Evolutionary conservation across 2,113 vertebrate genomes (phyloP).

Genomic region (Motacilla tschutschensis): DNA sequence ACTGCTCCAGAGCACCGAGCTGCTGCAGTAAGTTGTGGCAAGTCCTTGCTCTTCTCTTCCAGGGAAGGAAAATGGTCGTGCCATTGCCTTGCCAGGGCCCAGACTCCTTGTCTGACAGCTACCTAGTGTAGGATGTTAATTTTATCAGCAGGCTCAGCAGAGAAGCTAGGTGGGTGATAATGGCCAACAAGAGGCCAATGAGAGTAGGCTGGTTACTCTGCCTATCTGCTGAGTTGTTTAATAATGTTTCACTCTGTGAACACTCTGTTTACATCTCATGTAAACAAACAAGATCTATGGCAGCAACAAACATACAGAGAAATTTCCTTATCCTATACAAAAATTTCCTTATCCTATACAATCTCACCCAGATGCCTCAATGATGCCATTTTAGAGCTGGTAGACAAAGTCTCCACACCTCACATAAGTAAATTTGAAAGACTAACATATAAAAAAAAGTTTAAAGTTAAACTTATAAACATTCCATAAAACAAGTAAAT

Average conservation of each 20-base stretch:
- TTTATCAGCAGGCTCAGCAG: background rate
- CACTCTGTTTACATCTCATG: background rate
- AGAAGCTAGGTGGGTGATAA: background rate
- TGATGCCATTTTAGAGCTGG: background rate
- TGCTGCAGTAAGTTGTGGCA: background rate
- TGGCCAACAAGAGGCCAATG: background rate
- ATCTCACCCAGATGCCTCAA: background rate
- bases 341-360: background rate
- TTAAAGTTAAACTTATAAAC: background rate
- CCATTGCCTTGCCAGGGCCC: background rate
- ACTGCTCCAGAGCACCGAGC: fast-evolving
- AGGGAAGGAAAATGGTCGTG: background rate
- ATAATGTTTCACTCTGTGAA: background rate
- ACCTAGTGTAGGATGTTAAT: background rate
- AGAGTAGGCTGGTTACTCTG: background rate
- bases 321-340: background rate
- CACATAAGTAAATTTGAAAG: background rate
- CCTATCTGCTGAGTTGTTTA: background rate
- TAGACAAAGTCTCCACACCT: background rate
- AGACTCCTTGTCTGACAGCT: background rate
- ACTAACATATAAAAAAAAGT: background rate
- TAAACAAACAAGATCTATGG: background rate
- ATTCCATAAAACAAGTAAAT: constrained; percentile 7
- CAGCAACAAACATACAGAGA: background rate
- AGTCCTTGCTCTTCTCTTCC: background rate